These are phyloP conservation scores for Zaprionus gabonicus DNA, from an alignment of 1,140 invertebrate genomes.

Conservation along the genomic window DNA sequence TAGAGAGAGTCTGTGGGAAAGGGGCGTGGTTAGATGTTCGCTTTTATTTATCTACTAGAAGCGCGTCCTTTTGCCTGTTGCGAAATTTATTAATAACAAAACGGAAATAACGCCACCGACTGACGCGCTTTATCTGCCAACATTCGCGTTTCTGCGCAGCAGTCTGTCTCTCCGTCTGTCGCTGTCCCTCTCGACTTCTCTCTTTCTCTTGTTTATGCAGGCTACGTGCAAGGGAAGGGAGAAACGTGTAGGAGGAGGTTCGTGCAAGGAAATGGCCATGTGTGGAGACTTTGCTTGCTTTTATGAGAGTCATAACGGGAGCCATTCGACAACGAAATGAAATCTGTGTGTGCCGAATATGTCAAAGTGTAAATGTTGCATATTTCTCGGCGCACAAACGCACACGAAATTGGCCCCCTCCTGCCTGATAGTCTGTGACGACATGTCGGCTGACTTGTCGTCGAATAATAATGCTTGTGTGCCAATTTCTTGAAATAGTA, in stretches of 20 bases:
- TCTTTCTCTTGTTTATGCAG: constrained; percentile 7
- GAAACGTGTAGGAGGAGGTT: too few relatives aligned
- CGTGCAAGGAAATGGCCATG: constrained; percentile 17
- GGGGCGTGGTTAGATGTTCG: constrained; percentile 4
- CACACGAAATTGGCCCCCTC: constrained; percentile 27
- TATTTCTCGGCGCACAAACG: constrained; percentile 30
- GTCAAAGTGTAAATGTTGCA: constrained; percentile 66
- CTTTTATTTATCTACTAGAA: constrained; percentile 31
- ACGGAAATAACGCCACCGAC: constrained; percentile 63
- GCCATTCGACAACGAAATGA: constrained; percentile 50
- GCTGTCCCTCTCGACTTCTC: not conserved
- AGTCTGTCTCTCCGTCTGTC: not conserved
- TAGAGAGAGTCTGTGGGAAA: not conserved
- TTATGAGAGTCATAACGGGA: constrained; percentile 53
- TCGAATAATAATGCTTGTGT: not conserved
- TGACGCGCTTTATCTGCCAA: constrained; percentile 35
- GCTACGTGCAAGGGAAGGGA: not conserved
- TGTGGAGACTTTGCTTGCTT: constrained; percentile 34
- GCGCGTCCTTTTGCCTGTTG: constrained; percentile 40
- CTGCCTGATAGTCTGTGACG: constrained; percentile 5
- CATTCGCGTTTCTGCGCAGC: too few relatives aligned
- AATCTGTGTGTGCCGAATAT: constrained; percentile 47
- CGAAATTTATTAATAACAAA: constrained; percentile 76
- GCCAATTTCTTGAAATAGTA: constrained; percentile 24
- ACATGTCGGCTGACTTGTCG: constrained; percentile 7